Evolutionary conservation across 1,140 invertebrate genomes (phyloP), one percentile per base, ranked within the genome.

Genomic region (Radopholus similis): DNA sequence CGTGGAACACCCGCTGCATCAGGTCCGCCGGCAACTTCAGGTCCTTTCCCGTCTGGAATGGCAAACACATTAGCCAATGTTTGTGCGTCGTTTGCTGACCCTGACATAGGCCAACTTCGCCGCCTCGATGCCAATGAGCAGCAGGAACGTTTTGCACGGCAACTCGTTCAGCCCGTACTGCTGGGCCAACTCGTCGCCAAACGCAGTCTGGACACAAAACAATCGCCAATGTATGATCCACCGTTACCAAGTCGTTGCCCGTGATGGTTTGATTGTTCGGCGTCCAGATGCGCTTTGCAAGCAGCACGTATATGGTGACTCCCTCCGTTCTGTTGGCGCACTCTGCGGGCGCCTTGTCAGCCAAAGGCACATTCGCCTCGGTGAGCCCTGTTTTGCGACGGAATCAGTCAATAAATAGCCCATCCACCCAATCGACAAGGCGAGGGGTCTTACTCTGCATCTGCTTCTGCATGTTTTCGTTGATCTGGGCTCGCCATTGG

Each of bases 51-150:
- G 76, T 77, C 68, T 70, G 53, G 0, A 73, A 23, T 28, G 15
- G 11, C 9, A 32, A 9, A n/a, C 15, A 58, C 58, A 53, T 21
- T 23, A 57, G 6, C 34, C 18, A 68, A 21, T 13, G n/a, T 57
- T 42, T 64, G 13, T 8, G 9, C 26, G 44, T 21, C 13, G 13
- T 47, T 26, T 21, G 40, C 9, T 26, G 35, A 70, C 68, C 44
- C 77, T 54, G 30, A 79, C 70, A 57, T 77, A 77, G n/a, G 75
- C 76, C 38, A 77, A 53, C 49, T 80, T 77, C 1, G 74, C 74
- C n/a, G 60, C 64, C 49, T 77, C 77, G 40, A 80, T 73, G 23
- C 76, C 76, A 54, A 77, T 75, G 3, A 77, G 47, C 8, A 77
- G 49, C n/a, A 77, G 30, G 49, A 77, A 77, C 40, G 77, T 77